Base-by-base conservation (phyloP, 2,888 invertebrate genomes). In the Ceraclea dissimilis region DNA sequence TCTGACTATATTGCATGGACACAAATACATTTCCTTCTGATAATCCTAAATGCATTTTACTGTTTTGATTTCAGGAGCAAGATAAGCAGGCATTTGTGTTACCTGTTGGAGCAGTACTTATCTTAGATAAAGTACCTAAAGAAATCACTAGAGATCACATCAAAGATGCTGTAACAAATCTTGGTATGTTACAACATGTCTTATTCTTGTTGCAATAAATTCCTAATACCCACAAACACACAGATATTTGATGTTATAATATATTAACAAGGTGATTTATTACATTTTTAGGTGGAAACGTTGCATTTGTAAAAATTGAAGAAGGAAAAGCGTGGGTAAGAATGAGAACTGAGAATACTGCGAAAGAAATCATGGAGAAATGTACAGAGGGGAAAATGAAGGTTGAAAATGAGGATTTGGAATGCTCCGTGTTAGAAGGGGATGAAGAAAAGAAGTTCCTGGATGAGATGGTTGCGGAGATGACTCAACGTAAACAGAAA, bases 271-370 rank as follows among this genome's bases (percentile, higher is more conserved):
- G 4, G 26, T 6, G 26, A 6, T 4, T 6, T 26, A 26, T 26
- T 4, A 26, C 26, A 26, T 4, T 26, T 26, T 26, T 68, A 67
- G 79, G 78, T 47, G 71, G 74, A 1, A 81, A 85, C 34, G 75
- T 88, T 49, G 85, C 86, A 0, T 93, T 80, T 68, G 80, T 93
- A 60, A 83, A 81, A 63, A 82, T 81, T 52, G 91, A 90, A 0
- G 84, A 90, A 62, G 72, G 79, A 2, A 81, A 85, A 64, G 93
- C 88, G 1, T 85, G 84, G 72, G 76, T 90, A 17, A 80, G 92
- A 44, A 78, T 91, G 52, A 70, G 80, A 2, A 83, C 82, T 59
- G 87, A 87, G 66, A 82, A 88, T 67, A 71, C 80, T 6, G 91
- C 88, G 0, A 80, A 82, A 60, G 78, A 80, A 53, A 69, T 88